phyloP scores from a whole-genome alignment of 2,888 invertebrate species.

The Polydrusus tereticollis region DNA sequence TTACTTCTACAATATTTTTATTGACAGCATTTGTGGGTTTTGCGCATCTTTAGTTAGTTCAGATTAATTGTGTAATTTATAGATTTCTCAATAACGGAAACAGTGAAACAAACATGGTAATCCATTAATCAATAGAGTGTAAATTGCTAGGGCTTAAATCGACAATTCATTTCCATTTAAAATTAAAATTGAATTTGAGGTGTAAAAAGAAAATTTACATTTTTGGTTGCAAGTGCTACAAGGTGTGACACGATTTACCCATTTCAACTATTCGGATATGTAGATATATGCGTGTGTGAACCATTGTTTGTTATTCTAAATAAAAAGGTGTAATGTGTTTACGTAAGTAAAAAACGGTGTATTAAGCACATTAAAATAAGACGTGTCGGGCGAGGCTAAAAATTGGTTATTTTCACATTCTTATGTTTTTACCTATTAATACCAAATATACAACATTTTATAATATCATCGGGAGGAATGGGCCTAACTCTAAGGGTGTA shows the following conservation, averaged over 20 bases:
- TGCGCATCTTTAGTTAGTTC: too few relatives aligned
- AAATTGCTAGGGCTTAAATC: background rate
- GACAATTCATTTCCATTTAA: constrained; percentile 11
- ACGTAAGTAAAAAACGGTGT: constrained; percentile 34
- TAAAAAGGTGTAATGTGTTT: constrained; percentile 41
- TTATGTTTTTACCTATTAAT: too few relatives aligned
- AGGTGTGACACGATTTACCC: constrained; percentile 31
- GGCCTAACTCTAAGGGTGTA: too few relatives aligned
- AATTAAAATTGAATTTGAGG: constrained; percentile 16
- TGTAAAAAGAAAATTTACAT: constrained; percentile 1
- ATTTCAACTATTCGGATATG: constrained; percentile 27
- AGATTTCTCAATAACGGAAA: too few relatives aligned
- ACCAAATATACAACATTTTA: too few relatives aligned
- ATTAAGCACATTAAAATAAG: constrained; percentile 4
- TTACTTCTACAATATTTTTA: too few relatives aligned
- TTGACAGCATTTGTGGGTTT: too few relatives aligned
- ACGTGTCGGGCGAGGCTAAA: too few relatives aligned
- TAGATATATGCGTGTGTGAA: constrained; percentile 36
- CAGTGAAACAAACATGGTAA: too few relatives aligned
- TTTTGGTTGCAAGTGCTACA: constrained; percentile 25
- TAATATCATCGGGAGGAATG: too few relatives aligned
- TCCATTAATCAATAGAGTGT: background rate
- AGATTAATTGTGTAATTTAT: too few relatives aligned
- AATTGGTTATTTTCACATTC: too few relatives aligned
- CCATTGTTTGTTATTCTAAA: constrained; percentile 39